phyloP scores from a whole-genome alignment of 2,797 vertebrate genomes.

The Lacerta viridis region DNA sequence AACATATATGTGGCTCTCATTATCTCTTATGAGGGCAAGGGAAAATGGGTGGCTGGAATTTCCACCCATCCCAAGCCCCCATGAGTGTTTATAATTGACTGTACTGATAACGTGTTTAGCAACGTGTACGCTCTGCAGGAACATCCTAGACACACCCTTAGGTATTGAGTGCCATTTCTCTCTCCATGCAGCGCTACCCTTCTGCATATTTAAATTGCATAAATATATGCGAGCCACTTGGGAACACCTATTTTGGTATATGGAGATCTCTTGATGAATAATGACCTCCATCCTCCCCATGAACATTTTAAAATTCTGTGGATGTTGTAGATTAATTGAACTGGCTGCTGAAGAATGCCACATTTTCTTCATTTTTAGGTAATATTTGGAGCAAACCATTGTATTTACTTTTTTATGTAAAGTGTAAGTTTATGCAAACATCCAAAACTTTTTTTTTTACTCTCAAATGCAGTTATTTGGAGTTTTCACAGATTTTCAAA shows the following conservation, averaged over 20 bases:
- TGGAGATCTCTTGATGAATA: not conserved
- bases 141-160: not conserved
- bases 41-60: not conserved
- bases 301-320: not conserved
- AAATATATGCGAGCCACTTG: no score
- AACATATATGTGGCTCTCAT: not conserved
- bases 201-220: not conserved
- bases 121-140: not conserved
- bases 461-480: not conserved
- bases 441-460: no score
- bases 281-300: not conserved
- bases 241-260: not conserved
- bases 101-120: not conserved
- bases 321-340: not conserved
- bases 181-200: not conserved
- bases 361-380: not conserved
- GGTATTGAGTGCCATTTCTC: not conserved
- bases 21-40: not conserved
- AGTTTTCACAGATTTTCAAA: constrained; percentile 1
- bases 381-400: not conserved
- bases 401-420: not conserved
- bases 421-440: not conserved
- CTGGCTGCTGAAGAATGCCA: not conserved
- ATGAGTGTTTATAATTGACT: not conserved
- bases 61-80: no score